Conservation (phyloP, 2,888 invertebrate genomes). For the Ferdinandea cuprea region DNA sequence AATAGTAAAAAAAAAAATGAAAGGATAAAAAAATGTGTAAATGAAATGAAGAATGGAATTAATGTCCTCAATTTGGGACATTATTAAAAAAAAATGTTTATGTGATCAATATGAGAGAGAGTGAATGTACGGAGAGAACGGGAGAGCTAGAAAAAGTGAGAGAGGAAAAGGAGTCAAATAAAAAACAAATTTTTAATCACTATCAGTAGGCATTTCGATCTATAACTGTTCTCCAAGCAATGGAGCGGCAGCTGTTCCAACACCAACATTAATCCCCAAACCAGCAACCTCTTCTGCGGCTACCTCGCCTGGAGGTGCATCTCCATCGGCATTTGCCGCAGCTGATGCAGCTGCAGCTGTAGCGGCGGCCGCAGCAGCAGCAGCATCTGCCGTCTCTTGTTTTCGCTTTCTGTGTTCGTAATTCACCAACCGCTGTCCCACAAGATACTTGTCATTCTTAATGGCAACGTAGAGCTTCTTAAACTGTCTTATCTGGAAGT, state of each 20-base stretch:
- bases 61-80: slow-evolving; percentile 26
- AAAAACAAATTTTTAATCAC: slow-evolving; percentile 68
- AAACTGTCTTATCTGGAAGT: slow-evolving; percentile 96
- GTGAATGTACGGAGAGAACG: neutral
- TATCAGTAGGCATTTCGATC: slow-evolving; percentile 65
- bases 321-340: slow-evolving; percentile 35
- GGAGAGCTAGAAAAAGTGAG: too few relatives aligned
- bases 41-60: slow-evolving; percentile 7
- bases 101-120: slow-evolving; percentile 1
- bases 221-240: slow-evolving; percentile 74
- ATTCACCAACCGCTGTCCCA: slow-evolving; percentile 97
- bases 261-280: slow-evolving; percentile 15
- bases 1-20: slow-evolving; percentile 28
- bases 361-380: slow-evolving; percentile 76
- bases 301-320: slow-evolving; percentile 33
- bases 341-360: slow-evolving; percentile 43
- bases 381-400: slow-evolving; percentile 78
- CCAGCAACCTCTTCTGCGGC: slow-evolving; percentile 41
- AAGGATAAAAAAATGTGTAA: slow-evolving; percentile 1
- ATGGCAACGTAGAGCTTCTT: slow-evolving; percentile 98
- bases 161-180: slow-evolving; percentile 50
- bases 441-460: slow-evolving; percentile 99
- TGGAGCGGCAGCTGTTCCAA: slow-evolving; percentile 46
- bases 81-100: slow-evolving; percentile 17
- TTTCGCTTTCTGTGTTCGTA: slow-evolving; percentile 93